phyloP scores from a whole-genome alignment of 2,888 invertebrate genomes.

The Oasisia sp. region DNA sequence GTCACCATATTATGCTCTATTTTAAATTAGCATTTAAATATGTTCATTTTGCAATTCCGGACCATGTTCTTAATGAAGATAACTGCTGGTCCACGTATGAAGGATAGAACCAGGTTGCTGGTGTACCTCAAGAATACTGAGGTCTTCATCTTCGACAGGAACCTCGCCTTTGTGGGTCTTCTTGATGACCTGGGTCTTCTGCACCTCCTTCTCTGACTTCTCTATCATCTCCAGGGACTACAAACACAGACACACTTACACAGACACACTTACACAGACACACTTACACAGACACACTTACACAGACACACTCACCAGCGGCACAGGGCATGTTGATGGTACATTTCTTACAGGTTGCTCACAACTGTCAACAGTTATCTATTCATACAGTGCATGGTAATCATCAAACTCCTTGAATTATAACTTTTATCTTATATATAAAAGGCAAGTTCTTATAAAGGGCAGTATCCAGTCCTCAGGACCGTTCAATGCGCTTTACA shows the following conservation, averaged over 20 bases:
- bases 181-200: slow-evolving; percentile 65
- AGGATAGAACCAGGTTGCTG: not conserved
- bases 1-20: not conserved
- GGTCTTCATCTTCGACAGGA: slow-evolving; percentile 66
- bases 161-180: slow-evolving; percentile 93
- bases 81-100: not conserved
- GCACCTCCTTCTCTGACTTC: slow-evolving; percentile 58
- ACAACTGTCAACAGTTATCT: too few relatives aligned
- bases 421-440: too few relatives aligned
- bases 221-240: slow-evolving; percentile 64
- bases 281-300: too few relatives aligned
- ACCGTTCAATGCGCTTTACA: too few relatives aligned
- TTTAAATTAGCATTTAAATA: not conserved
- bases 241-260: slow-evolving; percentile 36
- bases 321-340: not conserved
- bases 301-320: not conserved
- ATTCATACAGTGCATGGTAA: too few relatives aligned
- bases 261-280: too few relatives aligned
- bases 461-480: too few relatives aligned
- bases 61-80: not conserved
- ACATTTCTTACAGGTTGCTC: too few relatives aligned
- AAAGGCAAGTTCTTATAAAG: too few relatives aligned
- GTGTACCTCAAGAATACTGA: slow-evolving; percentile 52
- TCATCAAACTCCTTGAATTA: too few relatives aligned
- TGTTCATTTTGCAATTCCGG: too few relatives aligned